Conservation (phyloP, 2,113 vertebrate species). For the Seriola quinqueradiata region DNA sequence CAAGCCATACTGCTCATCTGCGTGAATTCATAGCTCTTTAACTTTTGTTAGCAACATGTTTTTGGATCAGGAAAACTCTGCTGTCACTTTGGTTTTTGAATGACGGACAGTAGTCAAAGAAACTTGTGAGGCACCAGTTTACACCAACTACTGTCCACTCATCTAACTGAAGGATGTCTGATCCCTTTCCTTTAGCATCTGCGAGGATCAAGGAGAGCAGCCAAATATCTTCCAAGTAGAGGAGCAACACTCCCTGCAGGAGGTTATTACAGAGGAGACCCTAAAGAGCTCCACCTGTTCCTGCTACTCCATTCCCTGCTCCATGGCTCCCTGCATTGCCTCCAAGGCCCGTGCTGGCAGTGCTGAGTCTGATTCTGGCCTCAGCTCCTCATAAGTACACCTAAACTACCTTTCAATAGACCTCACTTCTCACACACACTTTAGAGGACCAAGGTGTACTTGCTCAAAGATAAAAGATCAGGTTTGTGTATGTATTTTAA, state of each 20-base stretch:
- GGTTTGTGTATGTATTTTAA: background rate
- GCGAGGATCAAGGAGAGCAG: conserved; percentile 91
- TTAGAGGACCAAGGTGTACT: background rate
- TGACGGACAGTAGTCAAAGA: background rate
- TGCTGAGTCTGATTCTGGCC: conserved; percentile 77
- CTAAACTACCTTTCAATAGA: background rate
- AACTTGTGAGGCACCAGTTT: too few relatives aligned
- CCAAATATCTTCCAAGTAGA: conserved; percentile 95
- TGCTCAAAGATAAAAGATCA: background rate
- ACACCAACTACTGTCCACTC: background rate
- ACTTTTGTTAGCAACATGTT: background rate
- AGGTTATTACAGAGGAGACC: conserved; percentile 89
- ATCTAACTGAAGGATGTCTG: background rate
- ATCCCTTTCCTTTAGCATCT: conserved; percentile 86
- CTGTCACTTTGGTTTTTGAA: background rate
- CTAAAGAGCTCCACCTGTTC: conserved; percentile 89
- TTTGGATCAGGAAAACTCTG: background rate
- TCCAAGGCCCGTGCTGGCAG: conserved; percentile 48
- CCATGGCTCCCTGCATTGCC: conserved; percentile 56
- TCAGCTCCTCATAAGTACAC: conserved; percentile 78
- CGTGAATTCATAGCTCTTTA: background rate
- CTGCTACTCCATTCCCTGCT: conserved; percentile 86
- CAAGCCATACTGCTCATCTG: background rate
- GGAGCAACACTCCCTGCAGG: conserved; percentile 90
- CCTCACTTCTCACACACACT: background rate